Base-by-base conservation (phyloP, 1,140 invertebrate species). In the Nilaparvata lugens region DNA sequence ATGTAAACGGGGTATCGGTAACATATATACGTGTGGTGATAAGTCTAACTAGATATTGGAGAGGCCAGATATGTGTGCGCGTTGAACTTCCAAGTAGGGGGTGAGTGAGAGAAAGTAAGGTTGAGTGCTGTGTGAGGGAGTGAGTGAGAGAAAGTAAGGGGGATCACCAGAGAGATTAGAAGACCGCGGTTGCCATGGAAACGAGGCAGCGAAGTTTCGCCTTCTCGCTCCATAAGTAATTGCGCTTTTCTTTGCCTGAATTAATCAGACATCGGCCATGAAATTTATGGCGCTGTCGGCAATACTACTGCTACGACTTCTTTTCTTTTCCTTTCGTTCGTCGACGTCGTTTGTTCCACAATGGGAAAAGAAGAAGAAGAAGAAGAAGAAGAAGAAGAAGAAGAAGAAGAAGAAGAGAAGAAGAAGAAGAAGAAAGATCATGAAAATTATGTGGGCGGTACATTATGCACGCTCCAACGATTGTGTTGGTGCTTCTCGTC, bases 361-460 rank as follows among this genome's bases (percentile, higher is more conserved):
- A 6, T 35, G 31, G 3, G 13, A 7, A 11, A 35, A 35, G 31
- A 35, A 35, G 31, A 35, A n/a, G n/a, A n/a, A n/a, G n/a, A n/a
- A n/a, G n/a, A n/a, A n/a, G n/a, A n/a, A n/a, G n/a, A n/a, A n/a
- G n/a, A n/a, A n/a, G n/a, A n/a, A n/a, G n/a, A n/a, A n/a, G n/a
- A n/a, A n/a, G n/a, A n/a, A n/a, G n/a, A n/a, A n/a, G n/a, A n/a
- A n/a, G n/a, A n/a, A n/a, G n/a, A n/a, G n/a, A n/a, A n/a, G n/a
- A n/a, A n/a, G n/a, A 40, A 40, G 9, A 40, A 40, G 9, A 40
- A n/a, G 21, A 48, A 48, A 48, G 45, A 48, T 19, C 45, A 48
- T 48, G 45, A 48, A 48, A 48, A 48, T 48, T 48, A 48, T 76
- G 74, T 74, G 74, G 74, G 72, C 73, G 72, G 74, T 76, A 74